Evolutionary conservation across 2,888 invertebrate species (phyloP).

Genomic region (Xylota sylvarum): DNA sequence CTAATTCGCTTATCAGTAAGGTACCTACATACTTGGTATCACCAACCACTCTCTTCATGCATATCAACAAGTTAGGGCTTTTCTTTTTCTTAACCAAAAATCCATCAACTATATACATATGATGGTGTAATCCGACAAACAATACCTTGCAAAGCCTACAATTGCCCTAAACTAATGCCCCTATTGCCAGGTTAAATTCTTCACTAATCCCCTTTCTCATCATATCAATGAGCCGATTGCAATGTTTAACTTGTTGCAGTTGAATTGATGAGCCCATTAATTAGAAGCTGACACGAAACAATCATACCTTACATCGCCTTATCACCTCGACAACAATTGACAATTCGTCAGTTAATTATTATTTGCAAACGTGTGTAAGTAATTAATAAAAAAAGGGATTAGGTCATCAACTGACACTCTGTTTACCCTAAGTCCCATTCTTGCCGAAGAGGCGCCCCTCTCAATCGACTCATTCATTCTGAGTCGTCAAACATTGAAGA

Average conservation of each 20-base stretch:
- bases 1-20: no score
- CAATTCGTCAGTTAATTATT: slow-evolving; percentile 54
- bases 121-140: not conserved
- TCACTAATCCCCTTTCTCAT: not conserved
- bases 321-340: slow-evolving; percentile 52
- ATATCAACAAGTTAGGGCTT: no score
- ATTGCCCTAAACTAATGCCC: slow-evolving; percentile 23
- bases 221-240: slow-evolving; percentile 19
- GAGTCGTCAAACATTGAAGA: not conserved
- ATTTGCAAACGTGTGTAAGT: slow-evolving; percentile 40
- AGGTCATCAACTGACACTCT: slow-evolving; percentile 26
- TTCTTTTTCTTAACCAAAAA: no score
- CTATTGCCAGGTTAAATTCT: slow-evolving; percentile 7
- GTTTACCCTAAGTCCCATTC: not conserved
- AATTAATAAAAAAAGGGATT: slow-evolving; percentile 63
- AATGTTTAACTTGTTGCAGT: not conserved
- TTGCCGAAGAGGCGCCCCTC: not conserved
- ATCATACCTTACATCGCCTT: slow-evolving; percentile 38
- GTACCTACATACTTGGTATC: no score
- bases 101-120: not conserved
- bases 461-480: slow-evolving; percentile 21
- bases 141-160: slow-evolving; percentile 18
- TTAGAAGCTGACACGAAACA: slow-evolving; percentile 55
- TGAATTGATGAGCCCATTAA: slow-evolving; percentile 52
- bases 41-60: no score